Evolutionary conservation across 1,140 invertebrate species (phyloP).

Genomic region (Macrobrachium nipponense): DNA sequence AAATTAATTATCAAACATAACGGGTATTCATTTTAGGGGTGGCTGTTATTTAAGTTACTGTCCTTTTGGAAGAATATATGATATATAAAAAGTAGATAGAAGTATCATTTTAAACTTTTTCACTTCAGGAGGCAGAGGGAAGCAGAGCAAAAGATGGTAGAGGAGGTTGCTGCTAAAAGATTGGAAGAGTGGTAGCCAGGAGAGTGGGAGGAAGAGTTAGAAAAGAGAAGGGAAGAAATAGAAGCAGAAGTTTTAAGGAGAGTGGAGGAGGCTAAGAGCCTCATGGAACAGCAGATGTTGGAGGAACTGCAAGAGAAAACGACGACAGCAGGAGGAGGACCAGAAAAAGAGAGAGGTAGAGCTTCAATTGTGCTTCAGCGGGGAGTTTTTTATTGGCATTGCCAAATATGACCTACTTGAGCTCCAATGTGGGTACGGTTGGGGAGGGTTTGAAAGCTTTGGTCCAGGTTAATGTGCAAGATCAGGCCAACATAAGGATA

Average conservation of each 20-base stretch:
- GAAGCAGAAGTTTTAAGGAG: slow-evolving; percentile 91
- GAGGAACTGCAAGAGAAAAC: slow-evolving; percentile 90
- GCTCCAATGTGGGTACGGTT: slow-evolving; percentile 20
- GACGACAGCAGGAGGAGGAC: slow-evolving; percentile 89
- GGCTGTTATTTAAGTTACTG: no score
- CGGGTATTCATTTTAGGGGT: no score
- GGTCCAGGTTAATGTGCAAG: no score
- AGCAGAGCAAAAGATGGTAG: slow-evolving; percentile 86
- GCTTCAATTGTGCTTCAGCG: slow-evolving; percentile 37
- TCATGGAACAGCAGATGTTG: slow-evolving; percentile 97
- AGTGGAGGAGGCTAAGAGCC: slow-evolving; percentile 92
- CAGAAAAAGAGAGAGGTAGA: slow-evolving; percentile 95
- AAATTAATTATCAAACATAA: no score
- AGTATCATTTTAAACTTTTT: neutral
- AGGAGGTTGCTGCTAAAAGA: slow-evolving; percentile 93
- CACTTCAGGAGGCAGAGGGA: slow-evolving; percentile 78
- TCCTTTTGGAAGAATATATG: no score
- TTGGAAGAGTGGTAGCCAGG: slow-evolving; percentile 91
- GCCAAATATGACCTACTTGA: slow-evolving; percentile 23
- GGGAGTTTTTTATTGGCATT: slow-evolving; percentile 39
- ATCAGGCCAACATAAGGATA: neutral
- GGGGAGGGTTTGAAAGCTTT: slow-evolving; percentile 36
- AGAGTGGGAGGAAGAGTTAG: slow-evolving; percentile 82
- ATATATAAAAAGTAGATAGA: no score
- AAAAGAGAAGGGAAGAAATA: slow-evolving; percentile 95